phyloP scores from a whole-genome alignment of 2,888 invertebrate species.

The Brachycybe producta region DNA sequence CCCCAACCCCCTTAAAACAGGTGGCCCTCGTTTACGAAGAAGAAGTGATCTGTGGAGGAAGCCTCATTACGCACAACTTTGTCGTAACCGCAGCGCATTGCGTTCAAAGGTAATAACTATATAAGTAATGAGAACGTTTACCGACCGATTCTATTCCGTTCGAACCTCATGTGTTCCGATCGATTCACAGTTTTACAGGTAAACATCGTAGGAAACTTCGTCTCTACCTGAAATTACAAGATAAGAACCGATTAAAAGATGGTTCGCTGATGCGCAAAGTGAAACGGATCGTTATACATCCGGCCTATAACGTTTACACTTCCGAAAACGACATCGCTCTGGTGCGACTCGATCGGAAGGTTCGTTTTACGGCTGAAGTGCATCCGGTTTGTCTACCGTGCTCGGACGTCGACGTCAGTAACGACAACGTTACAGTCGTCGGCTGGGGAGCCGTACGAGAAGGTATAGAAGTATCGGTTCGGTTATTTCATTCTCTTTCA shows the following conservation, averaged over 20 bases:
- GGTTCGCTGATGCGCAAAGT: background rate
- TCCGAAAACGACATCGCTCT: slow-evolving; percentile 16
- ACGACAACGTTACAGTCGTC: slow-evolving; percentile 6
- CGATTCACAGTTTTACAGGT: slow-evolving; percentile 7
- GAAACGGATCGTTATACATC: slow-evolving; percentile 3
- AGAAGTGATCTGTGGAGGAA: slow-evolving; percentile 12
- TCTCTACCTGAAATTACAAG: background rate
- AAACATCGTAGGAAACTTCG: background rate
- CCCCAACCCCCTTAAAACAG: slow-evolving; percentile 1
- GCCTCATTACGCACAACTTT: slow-evolving; percentile 4
- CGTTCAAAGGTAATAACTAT: slow-evolving; percentile 7
- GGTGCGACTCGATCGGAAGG: slow-evolving; percentile 1
- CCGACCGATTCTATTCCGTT: background rate
- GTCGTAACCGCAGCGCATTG: slow-evolving; percentile 14
- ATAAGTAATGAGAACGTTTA: too few species aligned
- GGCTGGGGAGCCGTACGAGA: slow-evolving; percentile 10
- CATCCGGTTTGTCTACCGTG: slow-evolving; percentile 15
- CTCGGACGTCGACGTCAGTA: slow-evolving; percentile 2
- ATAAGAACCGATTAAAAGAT: slow-evolving; percentile 4
- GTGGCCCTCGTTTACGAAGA: slow-evolving; percentile 13
- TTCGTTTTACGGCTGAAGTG: slow-evolving; percentile 3
- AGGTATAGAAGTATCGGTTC: background rate
- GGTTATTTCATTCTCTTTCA: too few species aligned
- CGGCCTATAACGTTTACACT: slow-evolving; percentile 10
- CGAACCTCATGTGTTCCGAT: background rate